These are phyloP conservation scores for Euborellia annulipes DNA, from an alignment of 1,140 invertebrate species.

Conservation along the genomic window DNA sequence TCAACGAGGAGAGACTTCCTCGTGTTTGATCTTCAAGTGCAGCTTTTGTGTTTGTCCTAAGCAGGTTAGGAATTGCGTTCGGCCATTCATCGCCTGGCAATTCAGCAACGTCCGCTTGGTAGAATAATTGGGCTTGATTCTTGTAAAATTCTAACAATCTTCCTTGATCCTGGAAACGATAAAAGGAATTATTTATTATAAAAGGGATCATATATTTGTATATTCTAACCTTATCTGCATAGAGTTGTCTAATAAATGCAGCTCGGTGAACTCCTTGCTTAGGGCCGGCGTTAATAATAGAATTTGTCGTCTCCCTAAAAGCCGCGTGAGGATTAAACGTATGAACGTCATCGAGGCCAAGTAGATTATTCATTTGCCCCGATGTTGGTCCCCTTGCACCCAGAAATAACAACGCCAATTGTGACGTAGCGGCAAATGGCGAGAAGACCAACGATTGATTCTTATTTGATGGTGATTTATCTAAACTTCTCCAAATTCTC, in stretches of 20 bases:
- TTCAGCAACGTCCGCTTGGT: constrained; percentile 68
- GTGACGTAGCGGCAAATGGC: constrained; percentile 66
- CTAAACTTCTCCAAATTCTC: constrained; percentile 55
- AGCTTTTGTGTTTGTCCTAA: constrained; percentile 57
- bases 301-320: constrained; percentile 66
- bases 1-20: constrained; percentile 42
- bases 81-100: constrained; percentile 26
- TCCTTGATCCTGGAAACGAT: constrained; percentile 36
- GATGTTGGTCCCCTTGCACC: constrained; percentile 74
- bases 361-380: constrained; percentile 73
- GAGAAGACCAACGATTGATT: constrained; percentile 65
- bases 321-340: constrained; percentile 76
- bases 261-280: constrained; percentile 52
- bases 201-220: no score
- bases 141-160: constrained; percentile 70
- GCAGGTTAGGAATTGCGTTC: constrained; percentile 56
- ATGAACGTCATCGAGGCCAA: constrained; percentile 70
- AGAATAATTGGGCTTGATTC: constrained; percentile 67
- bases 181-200: neutral
- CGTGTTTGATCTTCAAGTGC: constrained; percentile 60
- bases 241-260: constrained; percentile 59
- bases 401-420: constrained; percentile 77
- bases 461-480: constrained; percentile 47
- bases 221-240: constrained; percentile 47
- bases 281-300: constrained; percentile 38